phyloP scores from a whole-genome alignment of 1,140 invertebrate species.

The Zaprionus tsacasi region DNA sequence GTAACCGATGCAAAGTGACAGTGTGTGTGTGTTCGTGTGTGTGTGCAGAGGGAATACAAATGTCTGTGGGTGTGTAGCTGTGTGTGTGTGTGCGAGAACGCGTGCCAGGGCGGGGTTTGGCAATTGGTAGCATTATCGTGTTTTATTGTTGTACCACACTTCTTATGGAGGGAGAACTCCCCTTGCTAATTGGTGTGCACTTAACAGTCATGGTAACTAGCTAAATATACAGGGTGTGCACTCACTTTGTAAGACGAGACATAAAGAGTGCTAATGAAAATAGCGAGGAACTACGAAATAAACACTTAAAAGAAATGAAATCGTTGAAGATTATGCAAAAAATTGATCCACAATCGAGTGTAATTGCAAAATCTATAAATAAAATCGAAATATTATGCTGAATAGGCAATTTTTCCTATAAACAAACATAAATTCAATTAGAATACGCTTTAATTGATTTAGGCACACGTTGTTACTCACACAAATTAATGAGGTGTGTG shows the following conservation, averaged over 20 bases:
- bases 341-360: too few species aligned
- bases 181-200: slow-evolving; percentile 27
- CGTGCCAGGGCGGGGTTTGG: background rate
- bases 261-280: background rate
- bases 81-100: background rate
- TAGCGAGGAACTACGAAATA: background rate
- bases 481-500: slow-evolving; percentile 41
- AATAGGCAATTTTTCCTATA: background rate
- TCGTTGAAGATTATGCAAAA: background rate
- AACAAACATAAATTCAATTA: slow-evolving; percentile 7
- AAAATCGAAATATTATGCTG: background rate
- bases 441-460: slow-evolving; percentile 45
- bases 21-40: too few species aligned
- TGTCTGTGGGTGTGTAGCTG: background rate
- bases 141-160: slow-evolving; percentile 23
- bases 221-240: background rate
- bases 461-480: background rate
- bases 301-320: background rate
- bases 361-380: background rate
- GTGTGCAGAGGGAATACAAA: background rate
- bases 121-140: slow-evolving; percentile 15
- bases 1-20: slow-evolving; percentile 15
- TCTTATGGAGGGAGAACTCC: background rate
- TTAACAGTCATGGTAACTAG: slow-evolving; percentile 21
- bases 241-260: background rate